A percentile compares a stretch with the other conserved stretches of the same genome.
These are phyloP conservation scores for Cataglyphis rosenhaueri DNA, from an alignment of 2,888 invertebrate genomes.

Conservation along the genomic window DNA sequence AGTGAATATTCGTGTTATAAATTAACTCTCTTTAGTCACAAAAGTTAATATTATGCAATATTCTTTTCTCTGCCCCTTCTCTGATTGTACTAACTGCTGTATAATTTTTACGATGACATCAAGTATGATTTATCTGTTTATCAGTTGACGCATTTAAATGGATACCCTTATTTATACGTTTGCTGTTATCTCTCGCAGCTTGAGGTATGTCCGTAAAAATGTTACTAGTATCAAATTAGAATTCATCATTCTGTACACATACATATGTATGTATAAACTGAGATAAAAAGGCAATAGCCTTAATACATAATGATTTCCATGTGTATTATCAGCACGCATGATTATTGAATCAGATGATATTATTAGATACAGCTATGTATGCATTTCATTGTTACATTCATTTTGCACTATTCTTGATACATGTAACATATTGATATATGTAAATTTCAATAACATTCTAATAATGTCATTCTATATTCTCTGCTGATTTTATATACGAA, in stretches of 20 bases:
- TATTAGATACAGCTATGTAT: background rate
- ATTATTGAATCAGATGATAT: slow-evolving; percentile 12
- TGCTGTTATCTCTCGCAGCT: slow-evolving; percentile 12
- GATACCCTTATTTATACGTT: background rate
- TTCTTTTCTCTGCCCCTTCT: background rate
- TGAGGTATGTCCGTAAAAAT: background rate
- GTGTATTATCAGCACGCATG: background rate
- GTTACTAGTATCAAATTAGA: slow-evolving; percentile 3
- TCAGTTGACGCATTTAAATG: slow-evolving; percentile 31
- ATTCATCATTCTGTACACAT: background rate
- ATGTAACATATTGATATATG: background rate
- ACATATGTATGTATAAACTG: background rate
- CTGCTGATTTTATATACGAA: background rate
- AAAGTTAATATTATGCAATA: background rate
- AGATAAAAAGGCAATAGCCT: slow-evolving; percentile 23
- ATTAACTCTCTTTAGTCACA: background rate
- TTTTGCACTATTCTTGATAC: background rate
- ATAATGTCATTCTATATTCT: background rate
- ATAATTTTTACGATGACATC: slow-evolving; percentile 16
- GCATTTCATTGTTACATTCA: background rate
- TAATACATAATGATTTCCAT: background rate
- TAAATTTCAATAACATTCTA: slow-evolving; percentile 1
- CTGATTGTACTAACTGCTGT: background rate
- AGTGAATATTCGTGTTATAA: background rate
- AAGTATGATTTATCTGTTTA: slow-evolving; percentile 40